Evolutionary conservation across 2,888 invertebrate genomes (phyloP).

Genomic region (Pandemis heparana): DNA sequence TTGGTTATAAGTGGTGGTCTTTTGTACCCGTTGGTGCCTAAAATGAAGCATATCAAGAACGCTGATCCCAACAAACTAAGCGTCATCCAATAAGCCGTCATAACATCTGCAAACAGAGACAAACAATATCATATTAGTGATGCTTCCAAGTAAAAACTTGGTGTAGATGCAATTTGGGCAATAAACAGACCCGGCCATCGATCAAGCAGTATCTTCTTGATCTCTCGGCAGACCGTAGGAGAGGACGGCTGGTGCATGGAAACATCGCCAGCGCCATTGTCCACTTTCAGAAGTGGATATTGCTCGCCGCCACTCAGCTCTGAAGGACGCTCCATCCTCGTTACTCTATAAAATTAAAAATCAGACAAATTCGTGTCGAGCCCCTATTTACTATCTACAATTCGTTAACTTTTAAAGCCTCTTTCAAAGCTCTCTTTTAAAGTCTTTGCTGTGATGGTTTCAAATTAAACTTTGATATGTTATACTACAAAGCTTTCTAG

Average conservation of each 20-base stretch:
- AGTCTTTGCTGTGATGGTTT: too few species aligned
- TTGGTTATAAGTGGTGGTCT: slow-evolving; percentile 63
- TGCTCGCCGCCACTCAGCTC: slow-evolving; percentile 67
- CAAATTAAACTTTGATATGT: too few species aligned
- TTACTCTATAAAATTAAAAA: background rate
- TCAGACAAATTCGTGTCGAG: too few species aligned
- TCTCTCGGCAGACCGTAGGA: slow-evolving; percentile 58
- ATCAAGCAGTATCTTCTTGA: slow-evolving; percentile 62
- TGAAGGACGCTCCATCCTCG: slow-evolving; percentile 56
- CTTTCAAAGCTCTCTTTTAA: too few species aligned
- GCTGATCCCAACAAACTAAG: slow-evolving; percentile 70
- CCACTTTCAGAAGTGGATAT: slow-evolving; percentile 71
- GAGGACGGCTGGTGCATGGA: slow-evolving; percentile 43
- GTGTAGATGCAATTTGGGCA: background rate
- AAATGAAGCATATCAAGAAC: slow-evolving; percentile 68
- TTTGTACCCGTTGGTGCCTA: slow-evolving; percentile 66
- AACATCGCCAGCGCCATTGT: slow-evolving; percentile 63
- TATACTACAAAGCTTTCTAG: too few species aligned
- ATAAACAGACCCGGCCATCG: slow-evolving; percentile 71
- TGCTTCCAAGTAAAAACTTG: background rate
- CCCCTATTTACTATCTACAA: too few species aligned
- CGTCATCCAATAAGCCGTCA: slow-evolving; percentile 78
- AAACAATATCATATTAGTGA: background rate
- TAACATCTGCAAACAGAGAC: slow-evolving; percentile 65
- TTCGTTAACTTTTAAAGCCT: too few species aligned